A percentile compares a stretch with the other conserved stretches of the same genome.
These are phyloP conservation scores for Onychorhynchus coronatus DNA, from an alignment of 2,113 vertebrate genomes.

Conservation along the genomic window DNA sequence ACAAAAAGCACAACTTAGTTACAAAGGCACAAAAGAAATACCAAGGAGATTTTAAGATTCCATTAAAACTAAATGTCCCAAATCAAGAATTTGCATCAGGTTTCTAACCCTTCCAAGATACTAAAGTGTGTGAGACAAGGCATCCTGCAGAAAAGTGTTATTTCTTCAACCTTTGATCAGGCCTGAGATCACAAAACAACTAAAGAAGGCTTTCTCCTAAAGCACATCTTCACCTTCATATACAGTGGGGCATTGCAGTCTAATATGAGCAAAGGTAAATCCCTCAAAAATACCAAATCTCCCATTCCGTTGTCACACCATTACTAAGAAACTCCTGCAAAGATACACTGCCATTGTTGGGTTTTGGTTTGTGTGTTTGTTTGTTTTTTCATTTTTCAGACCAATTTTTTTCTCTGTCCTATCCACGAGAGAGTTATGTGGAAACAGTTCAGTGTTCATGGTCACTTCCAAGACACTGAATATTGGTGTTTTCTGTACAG, in stretches of 20 bases:
- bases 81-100: neutral
- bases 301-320: neutral
- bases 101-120: neutral
- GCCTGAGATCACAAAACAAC: neutral
- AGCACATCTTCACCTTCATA: neutral
- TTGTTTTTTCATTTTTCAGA: neutral
- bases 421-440: neutral
- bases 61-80: neutral
- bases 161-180: neutral
- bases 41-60: neutral
- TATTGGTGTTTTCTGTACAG: neutral
- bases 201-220: neutral
- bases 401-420: neutral
- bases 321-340: neutral
- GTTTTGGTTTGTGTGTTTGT: neutral
- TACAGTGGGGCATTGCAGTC: neutral
- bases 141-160: neutral
- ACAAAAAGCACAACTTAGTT: neutral
- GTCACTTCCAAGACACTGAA: neutral
- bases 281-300: neutral
- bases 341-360: neutral
- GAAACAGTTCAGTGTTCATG: neutral
- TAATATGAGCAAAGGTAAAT: neutral
- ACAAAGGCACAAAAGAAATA: neutral
- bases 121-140: neutral